These are phyloP conservation scores for Sander lucioperca DNA, from an alignment of 2,113 vertebrate genomes.

Conservation along the genomic window DNA sequence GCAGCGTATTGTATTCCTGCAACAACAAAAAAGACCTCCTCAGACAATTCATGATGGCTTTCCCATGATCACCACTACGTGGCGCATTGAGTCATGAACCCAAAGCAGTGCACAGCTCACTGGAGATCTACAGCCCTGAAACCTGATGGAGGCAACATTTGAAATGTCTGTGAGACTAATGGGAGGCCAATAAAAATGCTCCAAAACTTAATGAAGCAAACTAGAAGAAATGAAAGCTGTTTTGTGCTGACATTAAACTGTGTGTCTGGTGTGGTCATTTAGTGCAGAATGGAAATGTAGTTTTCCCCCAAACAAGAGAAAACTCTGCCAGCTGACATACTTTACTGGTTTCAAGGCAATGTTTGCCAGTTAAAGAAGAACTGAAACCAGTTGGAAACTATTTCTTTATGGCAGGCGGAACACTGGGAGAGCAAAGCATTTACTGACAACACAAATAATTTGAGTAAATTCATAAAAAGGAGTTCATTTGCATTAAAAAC, in stretches of 20 bases:
- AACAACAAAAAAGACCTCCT: neutral
- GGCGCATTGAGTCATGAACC: conserved; percentile 62
- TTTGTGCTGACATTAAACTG: neutral
- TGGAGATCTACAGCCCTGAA: neutral
- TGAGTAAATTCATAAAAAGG: neutral
- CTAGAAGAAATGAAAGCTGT: neutral
- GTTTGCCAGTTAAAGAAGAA: neutral
- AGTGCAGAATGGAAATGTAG: neutral
- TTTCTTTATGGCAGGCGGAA: neutral
- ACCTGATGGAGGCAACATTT: neutral
- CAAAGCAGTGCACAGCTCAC: neutral
- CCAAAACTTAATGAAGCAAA: neutral
- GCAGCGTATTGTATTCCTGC: neutral
- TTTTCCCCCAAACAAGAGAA: conserved; percentile 10
- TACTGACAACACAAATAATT: neutral
- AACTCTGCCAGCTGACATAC: neutral
- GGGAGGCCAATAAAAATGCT: neutral
- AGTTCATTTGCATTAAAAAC: neutral
- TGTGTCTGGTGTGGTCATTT: neutral
- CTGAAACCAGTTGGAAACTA: neutral
- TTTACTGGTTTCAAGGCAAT: neutral
- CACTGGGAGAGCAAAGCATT: neutral
- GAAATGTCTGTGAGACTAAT: neutral
- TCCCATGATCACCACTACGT: conserved; percentile 55
- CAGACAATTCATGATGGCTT: neutral